Evolutionary conservation across 2,113 vertebrate species (phyloP).

Genomic region (Cephalopterus ornatus): DNA sequence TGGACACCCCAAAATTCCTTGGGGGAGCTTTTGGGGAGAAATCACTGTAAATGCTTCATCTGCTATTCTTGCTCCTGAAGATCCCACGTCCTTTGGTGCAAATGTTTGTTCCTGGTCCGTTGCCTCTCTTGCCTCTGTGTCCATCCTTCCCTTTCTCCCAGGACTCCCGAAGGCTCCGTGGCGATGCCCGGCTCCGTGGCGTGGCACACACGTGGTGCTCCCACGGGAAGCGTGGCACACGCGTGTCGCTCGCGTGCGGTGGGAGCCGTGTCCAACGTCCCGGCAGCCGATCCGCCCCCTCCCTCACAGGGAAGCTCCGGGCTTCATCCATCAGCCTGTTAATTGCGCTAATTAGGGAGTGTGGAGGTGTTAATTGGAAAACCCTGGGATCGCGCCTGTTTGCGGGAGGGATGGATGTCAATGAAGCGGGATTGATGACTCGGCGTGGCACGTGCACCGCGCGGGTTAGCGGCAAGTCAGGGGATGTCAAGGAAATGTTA

Average conservation of each 20-base stretch:
- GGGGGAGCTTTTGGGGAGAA: neutral
- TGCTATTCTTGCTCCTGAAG: neutral
- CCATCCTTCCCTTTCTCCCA: neutral
- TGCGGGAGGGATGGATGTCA: slow-evolving; percentile 67
- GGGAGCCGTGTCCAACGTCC: neutral
- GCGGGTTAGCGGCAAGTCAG: slow-evolving; percentile 55
- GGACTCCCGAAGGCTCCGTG: neutral
- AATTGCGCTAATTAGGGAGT: slow-evolving; percentile 91
- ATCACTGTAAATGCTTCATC: accelerated
- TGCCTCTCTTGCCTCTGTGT: accelerated
- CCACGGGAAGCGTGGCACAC: neutral
- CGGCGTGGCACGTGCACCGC: slow-evolving; percentile 35
- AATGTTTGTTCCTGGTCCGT: accelerated
- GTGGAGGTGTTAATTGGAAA: slow-evolving; percentile 92
- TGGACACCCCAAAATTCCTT: accelerated
- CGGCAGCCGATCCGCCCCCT: neutral
- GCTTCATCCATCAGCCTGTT: slow-evolving; percentile 87
- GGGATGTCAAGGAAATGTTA: slow-evolving; percentile 72
- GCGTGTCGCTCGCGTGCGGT: accelerated
- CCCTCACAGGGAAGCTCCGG: slow-evolving; percentile 75
- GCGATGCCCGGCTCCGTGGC: neutral
- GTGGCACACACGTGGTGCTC: neutral
- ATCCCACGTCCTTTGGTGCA: neutral
- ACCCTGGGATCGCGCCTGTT: slow-evolving; percentile 67
- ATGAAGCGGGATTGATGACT: slow-evolving; percentile 77